Evolutionary conservation across 2,888 invertebrate species (phyloP).

Genomic region (Xestia xanthographa): DNA sequence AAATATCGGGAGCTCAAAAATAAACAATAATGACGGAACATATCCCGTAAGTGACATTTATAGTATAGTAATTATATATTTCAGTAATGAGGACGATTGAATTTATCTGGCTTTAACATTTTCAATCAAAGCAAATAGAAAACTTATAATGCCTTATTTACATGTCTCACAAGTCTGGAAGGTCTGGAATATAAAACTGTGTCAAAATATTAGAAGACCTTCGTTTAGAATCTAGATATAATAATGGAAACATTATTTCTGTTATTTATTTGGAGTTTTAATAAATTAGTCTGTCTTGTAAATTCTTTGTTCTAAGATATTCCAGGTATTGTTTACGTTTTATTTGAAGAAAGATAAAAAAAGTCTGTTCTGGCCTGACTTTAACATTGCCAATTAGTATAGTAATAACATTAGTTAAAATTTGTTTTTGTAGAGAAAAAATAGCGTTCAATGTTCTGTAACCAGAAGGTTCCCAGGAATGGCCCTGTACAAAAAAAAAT

Average conservation of each 20-base stretch:
- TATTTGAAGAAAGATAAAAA: background rate
- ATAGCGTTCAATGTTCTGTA: background rate
- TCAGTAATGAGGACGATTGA: background rate
- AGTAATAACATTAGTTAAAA: background rate
- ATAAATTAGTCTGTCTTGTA: constrained; percentile 4
- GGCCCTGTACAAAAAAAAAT: background rate
- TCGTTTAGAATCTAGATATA: constrained; percentile 16
- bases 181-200: constrained; percentile 19
- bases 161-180: background rate
- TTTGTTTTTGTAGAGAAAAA: background rate
- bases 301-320: background rate
- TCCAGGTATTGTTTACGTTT: background rate
- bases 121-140: constrained; percentile 11
- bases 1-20: too few relatives aligned
- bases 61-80: constrained; percentile 14
- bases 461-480: background rate
- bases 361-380: background rate
- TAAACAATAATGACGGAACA: too few relatives aligned
- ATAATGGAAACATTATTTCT: constrained; percentile 12
- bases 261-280: constrained; percentile 8
- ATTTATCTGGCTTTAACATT: constrained; percentile 2
- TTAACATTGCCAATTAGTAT: background rate
- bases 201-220: constrained; percentile 11
- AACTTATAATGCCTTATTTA: constrained; percentile 12
- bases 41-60: too few relatives aligned